Conservation (phyloP, 2,113 vertebrate species). For the Abramis brama region DNA sequence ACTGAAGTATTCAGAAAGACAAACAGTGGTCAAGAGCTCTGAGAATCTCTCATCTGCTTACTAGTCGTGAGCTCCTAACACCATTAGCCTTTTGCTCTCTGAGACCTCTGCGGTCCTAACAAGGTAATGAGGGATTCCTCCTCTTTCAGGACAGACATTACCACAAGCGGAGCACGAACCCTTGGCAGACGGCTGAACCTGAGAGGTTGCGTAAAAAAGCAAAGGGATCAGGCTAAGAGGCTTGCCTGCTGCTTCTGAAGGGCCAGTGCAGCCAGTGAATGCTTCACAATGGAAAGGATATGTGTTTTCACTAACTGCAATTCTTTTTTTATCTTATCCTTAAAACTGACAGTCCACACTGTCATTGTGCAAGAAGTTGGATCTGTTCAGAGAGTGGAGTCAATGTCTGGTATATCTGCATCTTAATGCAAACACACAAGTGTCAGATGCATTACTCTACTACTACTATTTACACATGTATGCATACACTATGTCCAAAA, state of each 20-base stretch:
- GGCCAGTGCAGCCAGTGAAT: neutral
- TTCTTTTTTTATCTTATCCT: neutral
- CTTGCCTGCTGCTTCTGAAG: conserved; percentile 35
- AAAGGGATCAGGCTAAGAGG: conserved; percentile 35
- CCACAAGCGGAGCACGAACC: neutral
- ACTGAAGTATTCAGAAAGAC: conserved; percentile 2
- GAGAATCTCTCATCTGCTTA: conserved; percentile 53
- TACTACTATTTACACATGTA: neutral
- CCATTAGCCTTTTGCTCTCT: conserved; percentile 47
- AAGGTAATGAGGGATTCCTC: conserved; percentile 39
- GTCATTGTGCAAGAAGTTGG: neutral
- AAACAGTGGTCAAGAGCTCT: conserved; percentile 33
- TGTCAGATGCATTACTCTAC: neutral
- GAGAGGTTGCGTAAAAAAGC: neutral
- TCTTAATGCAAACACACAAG: neutral
- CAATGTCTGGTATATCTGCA: neutral
- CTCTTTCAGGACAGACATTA: neutral
- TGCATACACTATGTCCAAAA: neutral
- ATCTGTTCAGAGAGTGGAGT: neutral
- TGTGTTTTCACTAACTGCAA: neutral
- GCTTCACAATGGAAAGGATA: neutral
- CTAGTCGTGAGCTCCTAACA: conserved; percentile 53
- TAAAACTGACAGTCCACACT: neutral
- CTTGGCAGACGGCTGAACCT: neutral
- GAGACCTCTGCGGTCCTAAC: conserved; percentile 43